A percentile compares a stretch with the other conserved stretches of the same genome.
Conservation (phyloP, 2,113 vertebrate species). For the Cyanoramphus novaezelandiae region DNA sequence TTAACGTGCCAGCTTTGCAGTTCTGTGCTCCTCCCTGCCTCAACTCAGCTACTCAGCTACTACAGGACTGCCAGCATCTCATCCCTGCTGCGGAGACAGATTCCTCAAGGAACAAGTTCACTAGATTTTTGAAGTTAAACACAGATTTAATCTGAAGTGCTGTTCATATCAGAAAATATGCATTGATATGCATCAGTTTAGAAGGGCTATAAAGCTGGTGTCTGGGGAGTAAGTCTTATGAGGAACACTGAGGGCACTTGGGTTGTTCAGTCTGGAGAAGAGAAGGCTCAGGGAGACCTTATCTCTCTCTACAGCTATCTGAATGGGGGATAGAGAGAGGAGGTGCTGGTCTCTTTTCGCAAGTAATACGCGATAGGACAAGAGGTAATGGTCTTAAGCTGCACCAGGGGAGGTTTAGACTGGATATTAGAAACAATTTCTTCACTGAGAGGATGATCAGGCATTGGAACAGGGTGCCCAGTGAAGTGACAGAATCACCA, state of each 20-base stretch:
- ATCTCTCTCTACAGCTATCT: not conserved
- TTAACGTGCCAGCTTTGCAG: fast-evolving
- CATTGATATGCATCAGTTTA: not conserved
- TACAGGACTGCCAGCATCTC: not conserved
- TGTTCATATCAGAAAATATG: not conserved
- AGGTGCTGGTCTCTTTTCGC: not conserved
- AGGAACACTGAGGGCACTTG: not conserved
- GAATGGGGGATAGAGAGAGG: not conserved
- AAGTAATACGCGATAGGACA: not conserved
- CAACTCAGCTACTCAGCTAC: not conserved
- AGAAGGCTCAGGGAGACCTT: not conserved
- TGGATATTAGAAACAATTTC: not conserved
- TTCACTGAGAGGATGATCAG: not conserved
- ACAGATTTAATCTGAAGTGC: not conserved
- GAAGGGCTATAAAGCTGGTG: not conserved
- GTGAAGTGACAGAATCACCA: not conserved
- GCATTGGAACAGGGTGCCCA: not conserved
- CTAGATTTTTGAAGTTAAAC: not conserved
- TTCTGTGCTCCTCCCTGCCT: not conserved
- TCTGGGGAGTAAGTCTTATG: not conserved
- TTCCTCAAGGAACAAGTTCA: not conserved
- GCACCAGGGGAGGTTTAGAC: not conserved
- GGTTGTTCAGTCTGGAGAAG: not conserved
- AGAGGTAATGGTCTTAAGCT: not conserved
- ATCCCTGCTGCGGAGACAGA: not conserved